Percentiles rank a stretch among this genome's conserved stretches.
Conservation (phyloP, 2,113 vertebrate species). For the Forbesichthys agassizii region DNA sequence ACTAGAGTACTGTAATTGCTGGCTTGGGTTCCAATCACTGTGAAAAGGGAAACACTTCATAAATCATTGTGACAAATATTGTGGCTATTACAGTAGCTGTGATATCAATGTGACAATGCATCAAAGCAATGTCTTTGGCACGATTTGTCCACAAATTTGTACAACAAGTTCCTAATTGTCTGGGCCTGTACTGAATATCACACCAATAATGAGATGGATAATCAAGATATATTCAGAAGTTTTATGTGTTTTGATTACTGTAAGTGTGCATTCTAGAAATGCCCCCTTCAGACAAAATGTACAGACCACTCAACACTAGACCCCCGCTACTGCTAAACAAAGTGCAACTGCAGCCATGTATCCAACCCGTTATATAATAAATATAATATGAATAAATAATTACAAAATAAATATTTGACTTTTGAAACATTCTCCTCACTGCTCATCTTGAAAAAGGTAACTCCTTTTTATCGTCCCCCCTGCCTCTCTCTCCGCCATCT, state of each 20-base stretch:
- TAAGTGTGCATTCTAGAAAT: too few species aligned
- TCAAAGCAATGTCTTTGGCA: slow-evolving; percentile 68
- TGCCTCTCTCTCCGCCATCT: background rate
- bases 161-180: too few species aligned
- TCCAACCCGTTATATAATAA: slow-evolving; percentile 64
- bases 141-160: slow-evolving; percentile 6
- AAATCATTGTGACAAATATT: background rate
- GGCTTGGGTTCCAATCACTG: background rate
- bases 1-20: background rate
- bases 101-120: slow-evolving; percentile 32
- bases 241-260: too few species aligned
- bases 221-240: too few species aligned
- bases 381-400: slow-evolving; percentile 78
- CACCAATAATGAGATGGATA: too few species aligned
- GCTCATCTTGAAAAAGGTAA: slow-evolving; percentile 18
- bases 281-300: background rate
- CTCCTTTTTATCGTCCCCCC: slow-evolving; percentile 2
- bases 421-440: slow-evolving; percentile 38
- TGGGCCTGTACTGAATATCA: background rate
- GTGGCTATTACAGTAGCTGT: background rate
- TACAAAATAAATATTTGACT: slow-evolving; percentile 69
- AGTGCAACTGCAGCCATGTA: slow-evolving; percentile 63
- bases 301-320: slow-evolving; percentile 13
- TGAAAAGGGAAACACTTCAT: background rate
- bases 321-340: slow-evolving; percentile 24